Evolutionary conservation across 2,113 vertebrate genomes (phyloP).

Genomic region (Symphodus melops): DNA sequence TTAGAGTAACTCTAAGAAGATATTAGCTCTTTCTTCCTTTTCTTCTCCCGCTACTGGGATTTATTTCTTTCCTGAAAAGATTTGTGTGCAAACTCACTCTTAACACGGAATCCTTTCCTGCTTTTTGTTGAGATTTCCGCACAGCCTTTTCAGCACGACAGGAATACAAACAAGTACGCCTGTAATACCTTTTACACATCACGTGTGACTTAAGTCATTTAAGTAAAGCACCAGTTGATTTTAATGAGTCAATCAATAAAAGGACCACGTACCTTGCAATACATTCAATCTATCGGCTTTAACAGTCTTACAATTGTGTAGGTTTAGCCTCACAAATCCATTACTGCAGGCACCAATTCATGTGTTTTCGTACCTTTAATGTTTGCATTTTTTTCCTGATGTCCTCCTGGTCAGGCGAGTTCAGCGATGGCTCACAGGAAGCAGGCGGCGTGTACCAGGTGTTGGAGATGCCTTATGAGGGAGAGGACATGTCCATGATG

Average conservation of each 20-base stretch:
- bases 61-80: constrained; percentile 15
- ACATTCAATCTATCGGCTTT: constrained; percentile 10
- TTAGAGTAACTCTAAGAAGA: not conserved
- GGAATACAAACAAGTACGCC: not conserved
- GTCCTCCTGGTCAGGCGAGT: constrained; percentile 87
- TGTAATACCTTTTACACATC: constrained; percentile 3
- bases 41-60: not conserved
- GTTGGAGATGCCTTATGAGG: constrained; percentile 96
- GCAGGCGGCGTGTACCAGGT: constrained; percentile 98
- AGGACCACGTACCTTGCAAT: not conserved
- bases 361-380: not conserved
- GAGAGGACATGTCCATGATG: constrained; percentile 95
- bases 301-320: not conserved
- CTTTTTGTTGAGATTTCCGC: constrained; percentile 11
- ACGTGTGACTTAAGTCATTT: constrained; percentile 16
- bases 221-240: constrained; percentile 11
- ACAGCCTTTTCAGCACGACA: not conserved
- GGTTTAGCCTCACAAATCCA: too few species aligned
- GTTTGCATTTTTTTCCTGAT: not conserved
- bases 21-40: not conserved
- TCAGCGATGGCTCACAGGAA: constrained; percentile 96
- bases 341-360: not conserved
- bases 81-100: not conserved
- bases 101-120: not conserved
- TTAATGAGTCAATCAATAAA: constrained; percentile 40